A percentile compares a stretch with the other conserved stretches of the same genome.
These are phyloP conservation scores for Nomada hirtipes DNA, from an alignment of 2,888 invertebrate species.

Conservation along the genomic window DNA sequence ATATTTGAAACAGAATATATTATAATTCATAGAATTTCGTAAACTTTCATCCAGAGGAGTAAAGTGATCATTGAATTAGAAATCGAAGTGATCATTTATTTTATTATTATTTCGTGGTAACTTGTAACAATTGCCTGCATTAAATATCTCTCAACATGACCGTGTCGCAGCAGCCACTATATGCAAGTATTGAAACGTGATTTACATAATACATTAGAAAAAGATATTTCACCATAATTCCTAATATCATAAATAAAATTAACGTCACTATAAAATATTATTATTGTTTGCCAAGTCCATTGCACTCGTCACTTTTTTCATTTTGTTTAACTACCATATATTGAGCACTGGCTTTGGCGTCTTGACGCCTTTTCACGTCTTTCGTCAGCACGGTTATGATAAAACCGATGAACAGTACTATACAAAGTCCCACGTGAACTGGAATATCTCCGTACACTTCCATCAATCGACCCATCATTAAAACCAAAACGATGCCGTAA, in stretches of 20 bases:
- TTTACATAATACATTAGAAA: background rate
- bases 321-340: conserved; percentile 46
- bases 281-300: conserved; percentile 4
- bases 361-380: conserved; percentile 78
- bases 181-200: conserved; percentile 19
- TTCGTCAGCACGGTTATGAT: conserved; percentile 77
- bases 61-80: too few relatives aligned
- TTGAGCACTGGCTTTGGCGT: conserved; percentile 66
- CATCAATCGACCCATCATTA: conserved; percentile 78
- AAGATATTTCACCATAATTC: background rate
- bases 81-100: too few relatives aligned
- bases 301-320: conserved; percentile 22
- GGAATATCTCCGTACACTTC: conserved; percentile 78
- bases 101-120: too few relatives aligned
- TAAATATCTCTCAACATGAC: background rate
- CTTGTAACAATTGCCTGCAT: too few relatives aligned
- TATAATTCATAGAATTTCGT: too few relatives aligned
- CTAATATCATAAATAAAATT: background rate
- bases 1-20: too few relatives aligned
- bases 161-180: background rate
- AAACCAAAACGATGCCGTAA: conserved; percentile 79
- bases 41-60: too few relatives aligned
- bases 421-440: conserved; percentile 79
- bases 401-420: conserved; percentile 76
- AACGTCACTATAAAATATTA: background rate